Conservation (phyloP, 2,797 vertebrate species). For the Mormyrops boulengeri region DNA sequence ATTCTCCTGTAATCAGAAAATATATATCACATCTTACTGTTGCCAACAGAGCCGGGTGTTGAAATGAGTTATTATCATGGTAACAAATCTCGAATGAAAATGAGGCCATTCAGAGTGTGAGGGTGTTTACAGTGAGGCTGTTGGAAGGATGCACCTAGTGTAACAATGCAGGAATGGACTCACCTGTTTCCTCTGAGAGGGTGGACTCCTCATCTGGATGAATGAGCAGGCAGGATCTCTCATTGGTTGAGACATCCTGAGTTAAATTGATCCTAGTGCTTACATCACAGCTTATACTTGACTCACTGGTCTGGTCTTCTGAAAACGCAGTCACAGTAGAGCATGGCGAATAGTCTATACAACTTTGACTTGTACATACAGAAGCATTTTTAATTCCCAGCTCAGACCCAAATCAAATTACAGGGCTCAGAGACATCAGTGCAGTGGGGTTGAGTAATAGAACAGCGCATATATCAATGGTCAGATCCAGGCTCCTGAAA, state of each 20-base stretch:
- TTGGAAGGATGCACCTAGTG: not conserved
- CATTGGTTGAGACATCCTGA: not conserved
- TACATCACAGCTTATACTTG: not conserved
- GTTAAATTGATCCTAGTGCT: not conserved
- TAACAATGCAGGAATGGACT: not conserved
- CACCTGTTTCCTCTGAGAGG: slow-evolving; percentile 2
- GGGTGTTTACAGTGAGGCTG: not conserved
- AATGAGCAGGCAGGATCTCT: not conserved
- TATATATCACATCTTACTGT: not conserved
- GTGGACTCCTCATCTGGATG: not conserved
- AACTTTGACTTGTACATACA: not conserved
- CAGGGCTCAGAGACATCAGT: not conserved
- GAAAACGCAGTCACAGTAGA: not conserved
- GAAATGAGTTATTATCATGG: not conserved
- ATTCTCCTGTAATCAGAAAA: not conserved
- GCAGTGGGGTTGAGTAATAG: not conserved
- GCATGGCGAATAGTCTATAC: not conserved
- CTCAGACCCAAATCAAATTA: not conserved
- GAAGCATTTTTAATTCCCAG: not conserved
- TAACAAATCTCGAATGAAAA: not conserved
- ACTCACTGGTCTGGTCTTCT: not conserved
- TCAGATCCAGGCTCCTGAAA: not conserved
- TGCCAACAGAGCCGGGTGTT: not conserved
- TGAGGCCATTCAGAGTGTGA: not conserved
- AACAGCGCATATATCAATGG: not conserved